These are phyloP conservation scores for Takifugu rubripes DNA, from an alignment of 2,797 vertebrate species.

Conservation along the genomic window DNA sequence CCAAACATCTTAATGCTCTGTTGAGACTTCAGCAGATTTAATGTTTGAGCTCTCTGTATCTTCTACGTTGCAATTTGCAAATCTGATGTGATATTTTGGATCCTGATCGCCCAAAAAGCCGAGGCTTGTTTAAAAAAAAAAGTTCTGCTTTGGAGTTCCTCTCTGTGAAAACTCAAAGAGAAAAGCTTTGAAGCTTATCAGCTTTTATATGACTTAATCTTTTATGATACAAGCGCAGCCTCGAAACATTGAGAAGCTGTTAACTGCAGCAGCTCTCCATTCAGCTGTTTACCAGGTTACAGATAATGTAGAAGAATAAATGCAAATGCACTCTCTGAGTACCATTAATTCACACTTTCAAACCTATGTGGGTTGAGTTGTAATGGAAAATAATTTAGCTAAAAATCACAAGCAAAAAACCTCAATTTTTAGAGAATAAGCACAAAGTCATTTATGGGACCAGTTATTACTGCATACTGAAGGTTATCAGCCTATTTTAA, in stretches of 20 bases:
- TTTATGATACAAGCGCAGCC: slow-evolving; percentile 14
- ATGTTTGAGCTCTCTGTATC: slow-evolving; percentile 2
- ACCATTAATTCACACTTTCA: too few species aligned
- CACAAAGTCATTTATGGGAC: too few species aligned
- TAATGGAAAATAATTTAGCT: too few species aligned
- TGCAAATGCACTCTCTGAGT: too few species aligned
- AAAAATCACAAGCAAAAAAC: too few species aligned
- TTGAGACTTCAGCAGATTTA: background rate
- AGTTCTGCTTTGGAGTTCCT: too few species aligned
- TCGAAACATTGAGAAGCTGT: background rate
- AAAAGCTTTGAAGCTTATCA: slow-evolving; percentile 15
- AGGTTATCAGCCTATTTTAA: too few species aligned
- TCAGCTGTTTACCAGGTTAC: too few species aligned
- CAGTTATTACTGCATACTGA: too few species aligned
- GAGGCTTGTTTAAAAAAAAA: slow-evolving; percentile 7
- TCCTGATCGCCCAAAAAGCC: background rate
- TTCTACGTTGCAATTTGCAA: background rate
- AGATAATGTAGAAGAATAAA: too few species aligned
- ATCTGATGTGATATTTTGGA: background rate
- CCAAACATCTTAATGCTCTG: background rate
- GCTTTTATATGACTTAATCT: slow-evolving; percentile 9
- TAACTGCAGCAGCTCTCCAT: background rate
- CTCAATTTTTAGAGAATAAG: too few species aligned
- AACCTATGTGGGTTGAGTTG: too few species aligned
- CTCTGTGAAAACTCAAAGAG: background rate